Conservation (phyloP, 2,888 invertebrate species). For the Brenthis daphne region DNA sequence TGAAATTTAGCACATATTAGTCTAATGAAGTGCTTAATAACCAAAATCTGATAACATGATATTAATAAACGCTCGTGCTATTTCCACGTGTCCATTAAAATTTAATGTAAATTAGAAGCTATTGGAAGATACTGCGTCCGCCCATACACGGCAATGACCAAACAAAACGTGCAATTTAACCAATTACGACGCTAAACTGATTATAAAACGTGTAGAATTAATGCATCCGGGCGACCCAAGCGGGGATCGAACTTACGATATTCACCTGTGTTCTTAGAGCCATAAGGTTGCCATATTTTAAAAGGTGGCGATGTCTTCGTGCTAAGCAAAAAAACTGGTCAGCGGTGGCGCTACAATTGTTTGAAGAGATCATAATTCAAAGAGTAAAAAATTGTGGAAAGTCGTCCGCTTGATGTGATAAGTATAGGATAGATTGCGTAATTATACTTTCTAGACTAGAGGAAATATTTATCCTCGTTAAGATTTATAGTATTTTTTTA, state of each 20-base stretch:
- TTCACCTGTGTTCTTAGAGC: constrained; percentile 33
- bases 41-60: constrained; percentile 1
- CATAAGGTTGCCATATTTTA: constrained; percentile 30
- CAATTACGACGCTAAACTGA: constrained; percentile 48
- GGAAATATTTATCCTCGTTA: constrained; percentile 7
- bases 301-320: constrained; percentile 29
- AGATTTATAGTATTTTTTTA: not conserved
- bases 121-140: constrained; percentile 33
- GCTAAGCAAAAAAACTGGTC: constrained; percentile 39
- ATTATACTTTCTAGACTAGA: constrained; percentile 25
- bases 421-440: constrained; percentile 26
- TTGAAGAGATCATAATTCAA: constrained; percentile 42
- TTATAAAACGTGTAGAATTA: constrained; percentile 50
- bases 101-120: constrained; percentile 34
- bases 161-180: constrained; percentile 48
- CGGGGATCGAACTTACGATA: constrained; percentile 22
- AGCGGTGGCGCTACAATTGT: constrained; percentile 43
- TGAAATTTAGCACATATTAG: too few species aligned
- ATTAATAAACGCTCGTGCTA: constrained; percentile 6
- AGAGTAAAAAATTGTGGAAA: constrained; percentile 38
- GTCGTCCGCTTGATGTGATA: constrained; percentile 33
- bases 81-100: constrained; percentile 20
- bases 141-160: constrained; percentile 37
- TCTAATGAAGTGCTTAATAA: not conserved
- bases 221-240: constrained; percentile 45